Base-by-base conservation (phyloP, 2,113 vertebrate genomes). In the Atractosteus spatula region DNA sequence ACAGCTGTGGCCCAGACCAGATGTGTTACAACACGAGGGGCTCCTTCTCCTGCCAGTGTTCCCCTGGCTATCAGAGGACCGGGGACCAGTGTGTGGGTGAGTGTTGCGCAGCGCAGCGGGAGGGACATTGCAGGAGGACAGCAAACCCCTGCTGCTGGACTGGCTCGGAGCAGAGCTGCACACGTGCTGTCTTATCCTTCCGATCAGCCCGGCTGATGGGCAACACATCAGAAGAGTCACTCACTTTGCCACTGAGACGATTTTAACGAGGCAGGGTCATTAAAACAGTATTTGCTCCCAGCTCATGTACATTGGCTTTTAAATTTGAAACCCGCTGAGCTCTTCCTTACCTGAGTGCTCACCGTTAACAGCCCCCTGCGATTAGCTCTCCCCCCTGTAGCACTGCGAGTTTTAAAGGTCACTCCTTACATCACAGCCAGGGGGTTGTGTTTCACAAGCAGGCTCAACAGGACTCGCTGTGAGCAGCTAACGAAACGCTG, bases 41-140 rank as follows among this genome's bases (percentile, higher is more conserved):
- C 54, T 96, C 96, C 70, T 99, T 93, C 78, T 83, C 75, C 66
- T 99, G 97, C 77, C 94, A 95, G 66, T 99, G 97, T 84, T 91
- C 78, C 70, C 77, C 84, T 0, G 97, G 97, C 42, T 98, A 94
- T 80, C 95, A 96, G 85, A 95, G 90, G 81, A 91, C 86, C 41
- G 95, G 95, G 66, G 95, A 96, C 3, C 94, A 93, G 47, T 99
- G 97, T 14, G 80, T 96, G 11, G 97, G 97, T 98, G 83, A 93
- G 96, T 88, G 16, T 43, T 29, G 29, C 29, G 29, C 29, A 29
- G 29, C 29, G 29, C 29, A 29, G 29, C 47, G 47, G 47, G 47
- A 10, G 5, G 47, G 47, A 5, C 47, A 51, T 7, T 7, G 47
- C 47, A 51, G 47, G 2, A 51, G 10, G 5, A 51, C 29, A 29